Base-by-base conservation (phyloP, 2,113 vertebrate species). In the Apodemus speciosus region DNA sequence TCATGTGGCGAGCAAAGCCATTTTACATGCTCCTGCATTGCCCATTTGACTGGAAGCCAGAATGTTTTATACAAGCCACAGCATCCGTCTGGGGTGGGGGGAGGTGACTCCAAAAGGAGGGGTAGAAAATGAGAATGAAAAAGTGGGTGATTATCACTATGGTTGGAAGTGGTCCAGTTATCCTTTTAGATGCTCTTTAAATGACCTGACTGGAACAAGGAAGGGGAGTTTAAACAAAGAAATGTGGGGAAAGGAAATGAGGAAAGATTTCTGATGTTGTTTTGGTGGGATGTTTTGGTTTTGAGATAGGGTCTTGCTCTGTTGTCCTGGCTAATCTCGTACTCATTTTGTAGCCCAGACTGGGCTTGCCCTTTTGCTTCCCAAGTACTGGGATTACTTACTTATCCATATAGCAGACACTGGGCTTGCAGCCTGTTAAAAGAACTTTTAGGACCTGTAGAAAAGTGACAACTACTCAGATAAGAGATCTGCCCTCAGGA, bases 131-230 rank as follows among this genome's bases (percentile, higher is more conserved):
- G 75, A 60, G 81, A 53, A 85, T 56, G 72, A 27, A 79, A 66
- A 40, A 96, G 93, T 89, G 40, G 43, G 60, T 43, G 92, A 92
- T 92, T 94, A 53, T 93, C 94, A 96, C 95, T 96, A 96, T 91
- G n/a, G 89, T 89, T 97, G 95, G 97, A 97, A 98, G 94, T 80
- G 62, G 91, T 16, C 95, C 96, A 96, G 80, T 84, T 75, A 40
- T 9, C 18, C 86, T 92, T 95, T 94, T 80, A 76, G 88, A 96
- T 97, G 97, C 96, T 95, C 89, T 93, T 94, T 96, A 93, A 92
- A 96, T 95, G 94, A 95, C 94, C 73, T 73, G 94, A 95, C 91
- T 72, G 84, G 96, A 95, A 83, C 76, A 83, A 53, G 85, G 60
- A 71, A 72, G 35, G 76, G 91, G 46, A 49, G 32, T 25, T 72